Evolutionary conservation across 2,113 vertebrate genomes (phyloP), one percentile per base, ranked within the genome.

Genomic region (Daubentonia madagascariensis): DNA sequence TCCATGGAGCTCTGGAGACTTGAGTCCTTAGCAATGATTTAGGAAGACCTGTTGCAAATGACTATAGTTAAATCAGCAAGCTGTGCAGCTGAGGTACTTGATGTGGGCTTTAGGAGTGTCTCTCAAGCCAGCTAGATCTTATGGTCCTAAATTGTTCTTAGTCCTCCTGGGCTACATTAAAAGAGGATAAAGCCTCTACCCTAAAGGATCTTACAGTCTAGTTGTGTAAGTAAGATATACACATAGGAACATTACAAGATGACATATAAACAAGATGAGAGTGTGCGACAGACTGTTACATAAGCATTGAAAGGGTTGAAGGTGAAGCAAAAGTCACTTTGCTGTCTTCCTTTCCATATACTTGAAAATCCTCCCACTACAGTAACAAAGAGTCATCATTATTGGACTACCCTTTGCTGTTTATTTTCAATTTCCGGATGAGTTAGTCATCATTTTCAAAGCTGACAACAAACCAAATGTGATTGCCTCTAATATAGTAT

Each of bases 1-100:
- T 92, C 76, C 81, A 84, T 45, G 61, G 90, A 96, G 85, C 94
- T 96, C 85, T 89, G 85, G 81, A 96, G 95, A 91, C 85, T 93
- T 68, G 80, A 67, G 43, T 97, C 97, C 96, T 98, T 97, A 98
- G 92, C 88, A 97, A 40, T 97, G 96, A 98, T 97, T 98, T 98
- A 98, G 65, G 92, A 92, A 96, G 96, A 97, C 94, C 94, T 97
- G 94, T 97, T 95, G 92, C 96, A 95, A 97, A 87, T 40, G 73
- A 95, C 86, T 88, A 54, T n/a, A 93, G 95, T 61, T 95, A 96
- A 96, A 96, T 96, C 80, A 95, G 97, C 96, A 97, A 97, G 97
- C 97, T 95, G 88, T 97, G 88, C 67, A 80, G 54, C 91, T 63
- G 67, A 94, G 89, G 95, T 96, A 80, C 92, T 97, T 85, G 76